Percentiles rank a stretch among this genome's conserved stretches.
phyloP scores from a whole-genome alignment of 2,888 invertebrate species.

The Agrotis clavis region DNA sequence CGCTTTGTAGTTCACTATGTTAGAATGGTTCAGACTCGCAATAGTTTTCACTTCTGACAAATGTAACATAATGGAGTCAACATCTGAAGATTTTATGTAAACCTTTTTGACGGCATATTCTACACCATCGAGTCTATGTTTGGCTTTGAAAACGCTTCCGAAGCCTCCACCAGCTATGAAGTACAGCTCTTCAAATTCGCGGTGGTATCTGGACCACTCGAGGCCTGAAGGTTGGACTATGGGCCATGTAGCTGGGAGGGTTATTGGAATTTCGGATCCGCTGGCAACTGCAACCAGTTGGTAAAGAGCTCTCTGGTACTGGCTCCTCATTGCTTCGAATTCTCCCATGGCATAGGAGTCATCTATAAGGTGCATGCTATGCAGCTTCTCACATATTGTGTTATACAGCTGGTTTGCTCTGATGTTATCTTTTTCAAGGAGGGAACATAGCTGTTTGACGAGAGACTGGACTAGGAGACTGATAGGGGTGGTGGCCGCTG shows the following conservation, averaged over 20 bases:
- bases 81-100: constrained; percentile 92
- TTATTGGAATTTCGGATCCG: constrained; percentile 88
- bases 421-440: constrained; percentile 92
- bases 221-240: constrained; percentile 87
- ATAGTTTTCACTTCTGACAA: constrained; percentile 95
- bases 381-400: constrained; percentile 93
- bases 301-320: constrained; percentile 93
- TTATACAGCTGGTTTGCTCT: constrained; percentile 92
- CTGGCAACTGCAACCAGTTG: constrained; percentile 92
- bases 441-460: constrained; percentile 92
- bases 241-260: constrained; percentile 89
- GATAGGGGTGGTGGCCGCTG: constrained; percentile 90
- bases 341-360: constrained; percentile 93
- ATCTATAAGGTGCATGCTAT: constrained; percentile 93
- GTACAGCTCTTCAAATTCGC: constrained; percentile 93
- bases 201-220: constrained; percentile 92
- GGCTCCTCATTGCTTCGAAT: constrained; percentile 93
- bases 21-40: constrained; percentile 94
- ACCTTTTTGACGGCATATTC: constrained; percentile 96
- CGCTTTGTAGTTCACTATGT: constrained; percentile 96
- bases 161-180: constrained; percentile 95
- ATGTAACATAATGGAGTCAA: constrained; percentile 92
- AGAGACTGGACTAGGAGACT: constrained; percentile 94
- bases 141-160: constrained; percentile 94
- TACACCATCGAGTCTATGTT: constrained; percentile 94